Conservation (phyloP, 2,888 invertebrate genomes). For the Drosophila prostipennis region DNA sequence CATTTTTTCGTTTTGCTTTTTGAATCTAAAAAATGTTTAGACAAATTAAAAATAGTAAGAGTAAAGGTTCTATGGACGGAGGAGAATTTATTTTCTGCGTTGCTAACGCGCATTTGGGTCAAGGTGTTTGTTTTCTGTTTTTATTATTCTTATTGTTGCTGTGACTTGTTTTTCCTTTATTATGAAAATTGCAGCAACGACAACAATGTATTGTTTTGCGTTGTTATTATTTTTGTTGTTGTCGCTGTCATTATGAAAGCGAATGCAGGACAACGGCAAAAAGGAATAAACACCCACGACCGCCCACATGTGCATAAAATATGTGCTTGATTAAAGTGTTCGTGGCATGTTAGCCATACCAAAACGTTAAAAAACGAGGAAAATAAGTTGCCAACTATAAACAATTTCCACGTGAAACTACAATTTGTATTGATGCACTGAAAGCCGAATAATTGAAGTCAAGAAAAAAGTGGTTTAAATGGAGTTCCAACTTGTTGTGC, state of each 20-base stretch:
- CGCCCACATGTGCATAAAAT: constrained; percentile 62
- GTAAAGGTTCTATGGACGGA: constrained; percentile 40
- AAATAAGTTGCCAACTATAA: constrained; percentile 29
- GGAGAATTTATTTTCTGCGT: constrained; percentile 38
- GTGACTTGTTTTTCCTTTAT: constrained; percentile 62
- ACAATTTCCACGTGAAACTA: constrained; percentile 25
- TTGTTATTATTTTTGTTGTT: constrained; percentile 31
- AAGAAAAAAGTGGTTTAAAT: background rate
- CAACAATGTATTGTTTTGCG: constrained; percentile 39
- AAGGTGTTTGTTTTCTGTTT: constrained; percentile 65
- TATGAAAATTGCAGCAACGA: constrained; percentile 70
- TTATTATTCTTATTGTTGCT: constrained; percentile 39
- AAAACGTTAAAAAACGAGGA: constrained; percentile 22
- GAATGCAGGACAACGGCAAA: constrained; percentile 57
- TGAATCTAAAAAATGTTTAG: constrained; percentile 67
- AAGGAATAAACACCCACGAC: constrained; percentile 29
- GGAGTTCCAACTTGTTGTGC: too few species aligned
- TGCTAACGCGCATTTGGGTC: constrained; percentile 68
- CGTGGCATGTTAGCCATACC: constrained; percentile 68
- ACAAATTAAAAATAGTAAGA: constrained; percentile 74
- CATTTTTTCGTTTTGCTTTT: constrained; percentile 7
- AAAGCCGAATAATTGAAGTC: background rate
- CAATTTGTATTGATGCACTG: constrained; percentile 17
- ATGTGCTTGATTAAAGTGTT: constrained; percentile 77
- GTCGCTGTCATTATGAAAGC: constrained; percentile 65